A percentile compares a stretch with the other conserved stretches of the same genome.
These are phyloP conservation scores for Bungarus multicinctus DNA, from an alignment of 2,113 vertebrate species.

Conservation along the genomic window DNA sequence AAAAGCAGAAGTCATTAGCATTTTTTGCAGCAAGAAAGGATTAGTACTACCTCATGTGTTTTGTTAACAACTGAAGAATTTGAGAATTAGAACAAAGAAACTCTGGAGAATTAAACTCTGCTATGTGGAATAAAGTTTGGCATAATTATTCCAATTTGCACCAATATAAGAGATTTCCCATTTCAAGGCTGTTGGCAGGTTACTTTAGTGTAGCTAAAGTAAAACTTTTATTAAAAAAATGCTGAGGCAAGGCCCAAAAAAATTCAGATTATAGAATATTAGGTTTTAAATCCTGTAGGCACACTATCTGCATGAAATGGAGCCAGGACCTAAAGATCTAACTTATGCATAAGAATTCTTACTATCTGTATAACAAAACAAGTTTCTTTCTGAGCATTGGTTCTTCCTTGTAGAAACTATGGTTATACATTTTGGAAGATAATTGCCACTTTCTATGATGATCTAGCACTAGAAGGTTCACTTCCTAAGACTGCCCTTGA, in stretches of 20 bases:
- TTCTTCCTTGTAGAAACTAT: neutral
- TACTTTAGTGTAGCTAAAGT: neutral
- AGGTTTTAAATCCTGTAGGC: neutral
- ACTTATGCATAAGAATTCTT: neutral
- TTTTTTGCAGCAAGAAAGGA: constrained; percentile 33
- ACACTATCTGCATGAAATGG: neutral
- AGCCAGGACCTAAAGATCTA: neutral
- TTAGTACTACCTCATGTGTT: constrained; percentile 9
- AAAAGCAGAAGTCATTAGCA: constrained; percentile 4
- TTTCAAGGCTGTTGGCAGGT: neutral
- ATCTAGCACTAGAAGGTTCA: neutral
- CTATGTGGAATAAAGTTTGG: constrained; percentile 5
- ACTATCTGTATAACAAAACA: neutral
- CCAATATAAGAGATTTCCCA: neutral
- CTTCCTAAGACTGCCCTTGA: neutral
- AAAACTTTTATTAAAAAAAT: neutral
- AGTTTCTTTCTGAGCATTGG: neutral
- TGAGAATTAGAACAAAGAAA: constrained; percentile 13
- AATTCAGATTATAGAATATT: neutral
- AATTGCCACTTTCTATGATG: neutral
- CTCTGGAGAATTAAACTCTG: constrained; percentile 13
- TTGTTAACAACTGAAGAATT: constrained; percentile 10
- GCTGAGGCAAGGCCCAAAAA: neutral
- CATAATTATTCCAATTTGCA: constrained; percentile 6
- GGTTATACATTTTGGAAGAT: neutral